Percentiles rank a stretch among this genome's conserved stretches.
phyloP scores from a whole-genome alignment of 2,888 invertebrate species.

The Spatulosminthurus flaviceps region DNA sequence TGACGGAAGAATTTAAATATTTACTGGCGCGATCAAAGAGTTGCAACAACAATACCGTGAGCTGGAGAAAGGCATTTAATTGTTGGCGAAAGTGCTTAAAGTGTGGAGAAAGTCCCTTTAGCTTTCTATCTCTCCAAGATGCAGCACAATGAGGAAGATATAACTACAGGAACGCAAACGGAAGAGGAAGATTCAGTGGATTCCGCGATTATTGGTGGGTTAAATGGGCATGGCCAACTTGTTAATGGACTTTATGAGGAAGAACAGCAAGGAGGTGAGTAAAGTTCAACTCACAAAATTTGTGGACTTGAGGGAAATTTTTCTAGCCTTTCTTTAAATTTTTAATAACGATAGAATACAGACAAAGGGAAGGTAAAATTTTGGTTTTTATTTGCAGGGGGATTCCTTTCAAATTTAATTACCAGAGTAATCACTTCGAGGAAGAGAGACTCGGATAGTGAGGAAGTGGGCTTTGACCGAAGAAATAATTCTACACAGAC shows the following conservation, averaged over 20 bases:
- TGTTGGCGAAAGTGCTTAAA: too few species aligned
- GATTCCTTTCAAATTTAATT: constrained; percentile 35
- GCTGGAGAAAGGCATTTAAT: too few species aligned
- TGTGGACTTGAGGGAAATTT: too few species aligned
- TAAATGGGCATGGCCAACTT: constrained; percentile 10
- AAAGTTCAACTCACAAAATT: background rate
- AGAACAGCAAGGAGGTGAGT: constrained; percentile 11
- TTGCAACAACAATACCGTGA: too few species aligned
- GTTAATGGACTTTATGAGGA: constrained; percentile 24
- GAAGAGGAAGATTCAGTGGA: constrained; percentile 54
- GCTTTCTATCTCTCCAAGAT: too few species aligned
- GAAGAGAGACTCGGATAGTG: background rate
- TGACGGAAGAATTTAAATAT: too few species aligned
- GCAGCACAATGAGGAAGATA: constrained; percentile 21
- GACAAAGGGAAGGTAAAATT: background rate
- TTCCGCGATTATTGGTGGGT: constrained; percentile 27
- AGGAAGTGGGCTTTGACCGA: background rate
- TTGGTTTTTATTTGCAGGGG: constrained; percentile 20
- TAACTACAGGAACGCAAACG: constrained; percentile 53
- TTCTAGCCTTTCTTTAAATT: too few species aligned
- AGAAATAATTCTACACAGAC: constrained; percentile 54
- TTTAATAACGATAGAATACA: too few species aligned
- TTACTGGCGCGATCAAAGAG: too few species aligned
- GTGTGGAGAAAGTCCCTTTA: too few species aligned
- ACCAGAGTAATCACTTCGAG: constrained; percentile 9